Evolutionary conservation across 2,888 invertebrate genomes (phyloP), one percentile per base, ranked within the genome.

Genomic region (Agrochola macilenta): DNA sequence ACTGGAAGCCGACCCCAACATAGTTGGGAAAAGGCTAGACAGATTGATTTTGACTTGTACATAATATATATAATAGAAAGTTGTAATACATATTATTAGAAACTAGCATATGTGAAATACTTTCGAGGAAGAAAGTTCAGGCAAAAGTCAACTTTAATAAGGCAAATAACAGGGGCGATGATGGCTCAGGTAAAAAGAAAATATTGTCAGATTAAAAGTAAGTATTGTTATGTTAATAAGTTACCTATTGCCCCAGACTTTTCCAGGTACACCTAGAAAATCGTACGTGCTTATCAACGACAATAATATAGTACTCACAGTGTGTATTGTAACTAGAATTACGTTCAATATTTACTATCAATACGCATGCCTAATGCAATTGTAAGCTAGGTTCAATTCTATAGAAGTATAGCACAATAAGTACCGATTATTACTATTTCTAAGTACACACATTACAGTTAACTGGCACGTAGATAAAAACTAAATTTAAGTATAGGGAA

Each of bases 231-330:
- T 20, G n/a, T 17, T 35, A 49, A 17, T 26, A 17, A 49, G 35
- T 39, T 7, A 49, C 35, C 35, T 76, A 64, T 76, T 61, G 52
- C 61, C 23, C 23, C 60, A 14, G 35, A n/a, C 9, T 30, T 52
- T 69, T 43, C 52, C 60, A 60, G 57, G 49, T n/a, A 43, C 30
- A 30, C 3, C 12, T 46, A 61, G 39, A 61, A 77, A 52, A 52
- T 43, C 20, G 63, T 81, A 81, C 64, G 79, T 80, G 81, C 52
- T 52, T 74, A 74, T 63, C 43, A 64, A 64, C 9, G 26, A 57
- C 12, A 30, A 66, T 54, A 49, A 57, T 20, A 63, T 39, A 30
- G 23, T 26, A 57, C 46, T 54, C 46, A 35, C 46, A 54, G 8
- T 39, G 23, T 70, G 14, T 61, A 14, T 70, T 70, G 63, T 70